Percentiles rank a stretch among this genome's conserved stretches.
Evolutionary conservation across 30 jellyfish, hydroid and myxozoan species (phyloP).

Genomic region (Turritopsis rubra): DNA sequence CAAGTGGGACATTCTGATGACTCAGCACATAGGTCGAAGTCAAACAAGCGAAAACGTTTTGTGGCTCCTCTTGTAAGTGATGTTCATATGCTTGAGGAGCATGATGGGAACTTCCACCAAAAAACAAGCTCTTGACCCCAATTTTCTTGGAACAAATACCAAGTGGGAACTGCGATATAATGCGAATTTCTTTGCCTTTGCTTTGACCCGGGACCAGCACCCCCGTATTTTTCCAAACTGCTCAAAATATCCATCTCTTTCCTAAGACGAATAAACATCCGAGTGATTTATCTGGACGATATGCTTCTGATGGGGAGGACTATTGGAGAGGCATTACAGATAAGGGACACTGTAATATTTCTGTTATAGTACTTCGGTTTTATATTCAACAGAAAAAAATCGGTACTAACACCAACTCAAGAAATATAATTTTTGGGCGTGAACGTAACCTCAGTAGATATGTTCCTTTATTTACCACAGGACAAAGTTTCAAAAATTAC

Average conservation of each 20-base stretch:
- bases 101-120: too few species aligned
- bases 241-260: neutral
- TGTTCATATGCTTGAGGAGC: too few species aligned
- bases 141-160: too few species aligned
- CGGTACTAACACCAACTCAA: neutral
- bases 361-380: neutral
- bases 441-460: neutral
- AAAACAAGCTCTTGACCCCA: too few species aligned
- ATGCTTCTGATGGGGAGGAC: too few species aligned
- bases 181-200: neutral
- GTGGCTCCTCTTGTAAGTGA: too few species aligned
- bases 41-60: too few species aligned
- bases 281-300: neutral
- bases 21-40: too few species aligned
- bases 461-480: neutral
- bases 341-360: neutral
- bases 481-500: neutral
- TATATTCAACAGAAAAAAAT: too few species aligned
- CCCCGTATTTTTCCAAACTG: neutral
- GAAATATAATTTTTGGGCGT: neutral
- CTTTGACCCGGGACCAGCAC: neutral
- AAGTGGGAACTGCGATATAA: too few species aligned
- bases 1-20: too few species aligned
- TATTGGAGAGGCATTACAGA: neutral
- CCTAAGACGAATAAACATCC: neutral